Evolutionary conservation across 1,140 invertebrate species (phyloP).

Genomic region (Oryctes rhinoceros): DNA sequence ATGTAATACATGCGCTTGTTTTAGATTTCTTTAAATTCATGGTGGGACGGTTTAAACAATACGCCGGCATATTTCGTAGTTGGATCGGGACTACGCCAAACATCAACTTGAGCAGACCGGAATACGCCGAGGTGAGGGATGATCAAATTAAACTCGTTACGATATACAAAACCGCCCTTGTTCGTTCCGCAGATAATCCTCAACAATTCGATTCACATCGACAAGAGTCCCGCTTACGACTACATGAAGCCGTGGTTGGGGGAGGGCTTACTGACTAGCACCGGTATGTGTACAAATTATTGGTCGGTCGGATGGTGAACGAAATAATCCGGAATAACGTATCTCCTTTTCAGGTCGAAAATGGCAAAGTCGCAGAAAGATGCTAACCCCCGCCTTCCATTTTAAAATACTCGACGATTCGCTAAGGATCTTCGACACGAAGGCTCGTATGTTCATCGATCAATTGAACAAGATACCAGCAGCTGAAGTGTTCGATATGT

Average conservation of each 20-base stretch:
- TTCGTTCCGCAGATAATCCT: constrained; percentile 60
- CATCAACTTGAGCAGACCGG: constrained; percentile 1
- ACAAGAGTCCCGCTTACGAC: constrained; percentile 67
- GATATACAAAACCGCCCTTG: not conserved
- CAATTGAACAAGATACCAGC: constrained; percentile 63
- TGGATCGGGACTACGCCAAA: not conserved
- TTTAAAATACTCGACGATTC: constrained; percentile 88
- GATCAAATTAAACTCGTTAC: no score
- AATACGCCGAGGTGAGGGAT: not conserved
- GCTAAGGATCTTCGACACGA: constrained; percentile 81
- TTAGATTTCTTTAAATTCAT: constrained; percentile 22
- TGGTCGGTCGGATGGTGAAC: no score
- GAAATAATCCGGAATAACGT: no score
- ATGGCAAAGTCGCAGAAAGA: constrained; percentile 71
- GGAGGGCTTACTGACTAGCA: constrained; percentile 64
- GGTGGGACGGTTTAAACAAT: not conserved
- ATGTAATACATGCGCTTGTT: not conserved
- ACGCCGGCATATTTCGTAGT: constrained; percentile 15
- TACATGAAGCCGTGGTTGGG: constrained; percentile 67
- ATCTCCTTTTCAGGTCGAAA: constrained; percentile 63
- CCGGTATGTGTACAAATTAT: constrained; percentile 56
- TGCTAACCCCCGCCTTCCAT: constrained; percentile 88
- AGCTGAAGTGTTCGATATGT: constrained; percentile 72
- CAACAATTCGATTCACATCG: constrained; percentile 65
- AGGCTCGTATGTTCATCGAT: constrained; percentile 74